These are phyloP conservation scores for Homarus americanus DNA, from an alignment of 1,140 invertebrate genomes.

Conservation along the genomic window DNA sequence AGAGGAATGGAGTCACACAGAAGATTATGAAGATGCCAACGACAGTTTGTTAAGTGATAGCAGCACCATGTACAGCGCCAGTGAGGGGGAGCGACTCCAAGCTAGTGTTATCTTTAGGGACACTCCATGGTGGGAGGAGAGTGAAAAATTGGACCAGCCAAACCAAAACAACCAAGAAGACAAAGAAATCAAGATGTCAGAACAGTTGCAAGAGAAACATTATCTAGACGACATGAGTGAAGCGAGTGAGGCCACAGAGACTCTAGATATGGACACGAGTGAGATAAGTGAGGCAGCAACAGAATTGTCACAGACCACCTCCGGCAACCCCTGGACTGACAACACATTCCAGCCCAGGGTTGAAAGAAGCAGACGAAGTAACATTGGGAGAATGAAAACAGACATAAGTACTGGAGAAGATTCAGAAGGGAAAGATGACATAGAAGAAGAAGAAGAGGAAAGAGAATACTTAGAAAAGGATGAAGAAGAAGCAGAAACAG, in stretches of 20 bases:
- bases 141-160: not conserved
- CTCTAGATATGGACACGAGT: not conserved
- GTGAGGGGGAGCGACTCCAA: constrained; percentile 28
- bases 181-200: not conserved
- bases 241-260: constrained; percentile 28
- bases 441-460: not conserved
- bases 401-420: not conserved
- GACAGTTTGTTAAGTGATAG: constrained; percentile 23
- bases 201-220: not conserved
- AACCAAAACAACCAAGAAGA: not conserved
- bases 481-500: constrained; percentile 11
- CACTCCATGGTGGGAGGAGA: constrained; percentile 22
- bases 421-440: not conserved
- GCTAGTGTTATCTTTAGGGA: not conserved
- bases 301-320: not conserved
- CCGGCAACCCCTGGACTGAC: not conserved
- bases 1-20: constrained; percentile 25
- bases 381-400: constrained; percentile 6
- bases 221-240: constrained; percentile 17
- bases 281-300: not conserved
- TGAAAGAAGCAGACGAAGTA: constrained; percentile 21
- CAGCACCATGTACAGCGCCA: constrained; percentile 56
- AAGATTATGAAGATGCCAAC: constrained; percentile 40
- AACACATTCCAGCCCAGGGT: not conserved
- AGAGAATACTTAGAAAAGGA: not conserved